Evolutionary conservation across 2,888 invertebrate species (phyloP).

Genomic region (Drosophila atroscutellata): DNA sequence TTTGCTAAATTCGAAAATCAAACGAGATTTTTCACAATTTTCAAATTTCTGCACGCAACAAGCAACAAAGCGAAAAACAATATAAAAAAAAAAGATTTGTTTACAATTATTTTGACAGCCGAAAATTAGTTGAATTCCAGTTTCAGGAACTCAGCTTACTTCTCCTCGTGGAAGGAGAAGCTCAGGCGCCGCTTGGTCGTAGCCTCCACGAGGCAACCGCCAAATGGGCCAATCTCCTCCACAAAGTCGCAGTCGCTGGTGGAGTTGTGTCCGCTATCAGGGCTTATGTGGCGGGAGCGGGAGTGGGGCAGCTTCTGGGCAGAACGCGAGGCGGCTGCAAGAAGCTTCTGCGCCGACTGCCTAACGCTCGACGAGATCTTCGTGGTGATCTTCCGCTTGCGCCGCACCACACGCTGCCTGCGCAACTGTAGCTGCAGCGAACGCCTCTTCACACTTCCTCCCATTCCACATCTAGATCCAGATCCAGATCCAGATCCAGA

Average conservation of each 20-base stretch:
- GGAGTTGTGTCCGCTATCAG: slow-evolving; percentile 84
- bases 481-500: background rate
- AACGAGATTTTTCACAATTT: slow-evolving; percentile 9
- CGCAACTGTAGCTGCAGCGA: slow-evolving; percentile 71
- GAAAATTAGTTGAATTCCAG: slow-evolving; percentile 10
- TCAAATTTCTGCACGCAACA: slow-evolving; percentile 24
- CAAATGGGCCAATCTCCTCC: slow-evolving; percentile 31
- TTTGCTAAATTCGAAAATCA: slow-evolving; percentile 20
- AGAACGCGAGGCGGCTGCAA: slow-evolving; percentile 52
- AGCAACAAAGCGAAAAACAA: slow-evolving; percentile 7
- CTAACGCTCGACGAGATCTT: slow-evolving; percentile 74
- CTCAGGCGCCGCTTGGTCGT: slow-evolving; percentile 78
- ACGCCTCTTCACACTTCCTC: slow-evolving; percentile 26
- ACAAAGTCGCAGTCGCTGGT: slow-evolving; percentile 69
- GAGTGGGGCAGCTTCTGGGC: slow-evolving; percentile 41
- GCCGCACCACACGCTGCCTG: slow-evolving; percentile 82
- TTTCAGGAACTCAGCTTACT: slow-evolving; percentile 10
- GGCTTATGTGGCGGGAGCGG: slow-evolving; percentile 72
- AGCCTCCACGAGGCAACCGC: slow-evolving; percentile 43
- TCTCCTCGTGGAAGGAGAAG: slow-evolving; percentile 86
- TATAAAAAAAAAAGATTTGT: slow-evolving; percentile 22
- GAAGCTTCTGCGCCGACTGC: slow-evolving; percentile 78
- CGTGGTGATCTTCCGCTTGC: slow-evolving; percentile 77
- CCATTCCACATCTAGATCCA: slow-evolving; percentile 44
- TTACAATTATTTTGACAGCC: slow-evolving; percentile 43